phyloP scores from a whole-genome alignment of 2,113 vertebrate species.

The Neogale vison region DNA sequence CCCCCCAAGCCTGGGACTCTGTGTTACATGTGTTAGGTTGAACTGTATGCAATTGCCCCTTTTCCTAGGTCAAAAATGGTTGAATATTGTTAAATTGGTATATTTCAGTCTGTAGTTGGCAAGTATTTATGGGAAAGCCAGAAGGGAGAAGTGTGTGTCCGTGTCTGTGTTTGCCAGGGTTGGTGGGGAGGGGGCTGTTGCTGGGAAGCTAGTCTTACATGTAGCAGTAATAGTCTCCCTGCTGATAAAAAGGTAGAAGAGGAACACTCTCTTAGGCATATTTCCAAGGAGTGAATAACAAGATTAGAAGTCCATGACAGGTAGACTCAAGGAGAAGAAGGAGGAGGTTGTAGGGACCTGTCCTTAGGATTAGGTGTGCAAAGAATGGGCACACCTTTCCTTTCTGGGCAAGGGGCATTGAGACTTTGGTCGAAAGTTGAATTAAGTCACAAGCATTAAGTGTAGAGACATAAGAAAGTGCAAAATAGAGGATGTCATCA shows the following conservation, averaged over 20 bases:
- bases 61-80: not conserved
- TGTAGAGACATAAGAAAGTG: not conserved
- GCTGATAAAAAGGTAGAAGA: not conserved
- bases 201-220: not conserved
- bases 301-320: not conserved
- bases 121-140: not conserved
- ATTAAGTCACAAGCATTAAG: not conserved
- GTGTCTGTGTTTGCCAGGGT: not conserved
- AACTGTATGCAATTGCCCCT: not conserved
- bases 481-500: not conserved
- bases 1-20: not conserved
- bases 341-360: not conserved
- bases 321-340: not conserved
- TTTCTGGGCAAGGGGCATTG: not conserved
- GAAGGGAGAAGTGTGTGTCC: not conserved
- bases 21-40: not conserved
- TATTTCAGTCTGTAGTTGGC: not conserved
- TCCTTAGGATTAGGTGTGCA: not conserved
- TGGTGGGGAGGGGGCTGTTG: not conserved
- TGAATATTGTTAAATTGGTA: not conserved
- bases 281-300: not conserved
- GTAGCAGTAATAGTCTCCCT: not conserved
- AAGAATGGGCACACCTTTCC: not conserved
- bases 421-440: not conserved
- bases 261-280: not conserved